phyloP scores from a whole-genome alignment of 2,113 vertebrate species.

The Silurus meridionalis region DNA sequence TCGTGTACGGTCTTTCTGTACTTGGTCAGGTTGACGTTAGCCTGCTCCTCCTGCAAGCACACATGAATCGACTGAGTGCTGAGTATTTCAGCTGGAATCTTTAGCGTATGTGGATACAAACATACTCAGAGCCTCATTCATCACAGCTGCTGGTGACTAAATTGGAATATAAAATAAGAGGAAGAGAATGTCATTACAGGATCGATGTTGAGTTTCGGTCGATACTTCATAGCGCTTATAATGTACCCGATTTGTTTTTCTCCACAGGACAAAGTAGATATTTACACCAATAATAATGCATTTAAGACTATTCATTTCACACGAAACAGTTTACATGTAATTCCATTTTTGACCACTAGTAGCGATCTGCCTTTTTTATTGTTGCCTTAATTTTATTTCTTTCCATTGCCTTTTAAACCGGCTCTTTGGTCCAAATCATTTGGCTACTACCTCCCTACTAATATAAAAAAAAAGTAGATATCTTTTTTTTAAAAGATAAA shows the following conservation, averaged over 20 bases:
- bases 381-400: background rate
- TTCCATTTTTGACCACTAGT: background rate
- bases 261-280: background rate
- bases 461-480: background rate
- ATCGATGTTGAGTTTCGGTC: background rate
- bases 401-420: background rate
- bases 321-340: background rate
- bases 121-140: background rate
- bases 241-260: background rate
- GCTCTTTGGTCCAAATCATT: background rate
- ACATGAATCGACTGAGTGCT: background rate
- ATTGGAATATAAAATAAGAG: background rate
- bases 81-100: background rate
- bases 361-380: background rate
- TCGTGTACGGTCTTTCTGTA: constrained; percentile 80
- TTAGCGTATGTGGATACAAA: background rate
- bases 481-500: background rate
- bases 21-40: constrained; percentile 77
- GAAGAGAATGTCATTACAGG: background rate
- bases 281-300: background rate
- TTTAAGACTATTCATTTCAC: background rate
- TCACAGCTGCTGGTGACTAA: background rate
- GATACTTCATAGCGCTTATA: background rate
- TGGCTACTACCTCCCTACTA: background rate
- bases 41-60: constrained; percentile 74